Percentiles rank a stretch among this genome's conserved stretches.
Evolutionary conservation across 2,797 vertebrate genomes (phyloP).

Genomic region (Anguilla obscura): DNA sequence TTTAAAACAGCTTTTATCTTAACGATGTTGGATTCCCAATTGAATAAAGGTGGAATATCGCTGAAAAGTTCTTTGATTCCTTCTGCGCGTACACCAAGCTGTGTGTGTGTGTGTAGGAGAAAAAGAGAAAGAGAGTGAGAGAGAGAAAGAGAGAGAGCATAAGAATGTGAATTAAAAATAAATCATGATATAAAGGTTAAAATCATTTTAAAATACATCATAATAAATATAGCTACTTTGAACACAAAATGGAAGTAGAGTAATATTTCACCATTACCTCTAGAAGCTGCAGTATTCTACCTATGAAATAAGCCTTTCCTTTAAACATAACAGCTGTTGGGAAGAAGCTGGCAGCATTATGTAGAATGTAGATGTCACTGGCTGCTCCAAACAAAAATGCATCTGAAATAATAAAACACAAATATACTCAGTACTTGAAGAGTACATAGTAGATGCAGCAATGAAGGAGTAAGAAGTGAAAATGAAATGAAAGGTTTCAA

Average conservation of each 20-base stretch:
- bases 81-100: slow-evolving; percentile 76
- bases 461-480: not conserved
- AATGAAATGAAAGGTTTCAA: not conserved
- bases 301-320: slow-evolving; percentile 67
- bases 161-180: slow-evolving; percentile 18
- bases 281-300: slow-evolving; percentile 70
- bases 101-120: not conserved
- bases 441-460: not conserved
- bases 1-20: slow-evolving; percentile 70
- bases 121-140: not conserved
- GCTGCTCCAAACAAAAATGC: slow-evolving; percentile 68
- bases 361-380: slow-evolving; percentile 71
- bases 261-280: slow-evolving; percentile 73
- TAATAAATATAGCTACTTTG: not conserved
- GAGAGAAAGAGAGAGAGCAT: slow-evolving; percentile 5
- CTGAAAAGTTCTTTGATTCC: slow-evolving; percentile 73
- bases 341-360: slow-evolving; percentile 66
- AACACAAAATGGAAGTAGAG: not conserved
- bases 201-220: not conserved
- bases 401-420: slow-evolving; percentile 59
- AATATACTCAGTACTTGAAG: not conserved
- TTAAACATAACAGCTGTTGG: slow-evolving; percentile 74
- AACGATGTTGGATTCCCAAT: slow-evolving; percentile 63
- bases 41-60: slow-evolving; percentile 56
- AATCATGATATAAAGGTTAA: not conserved